A percentile compares a stretch with the other conserved stretches of the same genome.
Conservation (phyloP, 1,140 invertebrate genomes). For the Penaeus vannamei region DNA sequence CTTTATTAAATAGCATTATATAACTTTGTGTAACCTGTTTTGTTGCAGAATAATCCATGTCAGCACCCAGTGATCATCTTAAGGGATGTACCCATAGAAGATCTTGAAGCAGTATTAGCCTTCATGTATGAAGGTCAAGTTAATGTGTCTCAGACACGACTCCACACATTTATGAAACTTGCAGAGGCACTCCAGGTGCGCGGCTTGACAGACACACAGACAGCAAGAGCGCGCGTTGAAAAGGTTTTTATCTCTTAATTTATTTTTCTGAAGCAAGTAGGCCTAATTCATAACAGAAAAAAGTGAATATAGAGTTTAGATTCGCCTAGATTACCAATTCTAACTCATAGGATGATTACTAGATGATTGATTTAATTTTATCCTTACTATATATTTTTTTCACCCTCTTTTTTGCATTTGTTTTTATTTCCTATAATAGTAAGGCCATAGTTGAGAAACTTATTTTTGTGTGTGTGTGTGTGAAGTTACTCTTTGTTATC, state of each 20-base stretch:
- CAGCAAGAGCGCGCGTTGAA: conserved; percentile 37
- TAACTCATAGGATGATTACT: too few species aligned
- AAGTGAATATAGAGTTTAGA: background rate
- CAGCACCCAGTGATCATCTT: conserved; percentile 90
- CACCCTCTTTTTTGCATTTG: too few species aligned
- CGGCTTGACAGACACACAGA: conserved; percentile 68
- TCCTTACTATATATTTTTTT: too few species aligned
- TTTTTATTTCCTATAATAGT: too few species aligned
- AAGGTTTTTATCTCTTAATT: conserved; percentile 45
- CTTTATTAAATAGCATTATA: too few species aligned
- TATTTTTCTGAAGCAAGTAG: background rate
- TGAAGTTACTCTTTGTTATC: too few species aligned
- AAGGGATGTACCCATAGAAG: conserved; percentile 85
- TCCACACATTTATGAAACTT: conserved; percentile 69
- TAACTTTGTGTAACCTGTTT: background rate
- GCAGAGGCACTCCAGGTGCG: conserved; percentile 70
- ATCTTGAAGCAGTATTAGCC: conserved; percentile 84
- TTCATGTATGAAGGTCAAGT: conserved; percentile 84
- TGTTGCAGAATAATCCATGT: conserved; percentile 81
- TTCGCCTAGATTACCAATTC: too few species aligned
- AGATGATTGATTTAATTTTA: too few species aligned
- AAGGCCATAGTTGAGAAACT: too few species aligned
- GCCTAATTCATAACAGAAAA: background rate
- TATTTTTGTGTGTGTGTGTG: too few species aligned
- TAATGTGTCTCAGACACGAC: conserved; percentile 71